Conservation (phyloP, 2,888 invertebrate genomes). For the Protophormia terraenovae region DNA sequence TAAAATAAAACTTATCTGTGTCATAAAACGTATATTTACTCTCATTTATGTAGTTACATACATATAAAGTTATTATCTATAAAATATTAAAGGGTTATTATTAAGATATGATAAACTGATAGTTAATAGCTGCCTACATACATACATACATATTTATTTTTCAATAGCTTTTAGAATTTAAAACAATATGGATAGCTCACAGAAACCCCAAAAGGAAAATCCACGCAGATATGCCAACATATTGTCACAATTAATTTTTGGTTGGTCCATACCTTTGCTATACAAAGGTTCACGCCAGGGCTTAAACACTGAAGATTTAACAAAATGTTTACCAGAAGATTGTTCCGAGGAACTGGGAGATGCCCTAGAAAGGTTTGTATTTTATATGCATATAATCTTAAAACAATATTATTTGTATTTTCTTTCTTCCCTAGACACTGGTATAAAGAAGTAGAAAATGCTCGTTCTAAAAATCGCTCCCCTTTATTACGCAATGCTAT, state of each 20-base stretch:
- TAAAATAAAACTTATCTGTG: constrained; percentile 9
- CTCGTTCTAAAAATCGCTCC: constrained; percentile 83
- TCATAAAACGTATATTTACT: constrained; percentile 3
- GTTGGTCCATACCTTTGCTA: constrained; percentile 79
- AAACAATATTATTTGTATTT: not conserved
- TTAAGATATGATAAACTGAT: not conserved
- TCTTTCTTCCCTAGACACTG: constrained; percentile 83
- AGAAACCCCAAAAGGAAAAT: constrained; percentile 79
- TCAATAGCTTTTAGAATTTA: constrained; percentile 15
- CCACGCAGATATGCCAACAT: constrained; percentile 78
- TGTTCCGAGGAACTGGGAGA: constrained; percentile 79
- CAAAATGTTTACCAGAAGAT: constrained; percentile 85
- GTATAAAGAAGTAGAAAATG: constrained; percentile 84
- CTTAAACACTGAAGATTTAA: constrained; percentile 86
- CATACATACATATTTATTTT: not conserved
- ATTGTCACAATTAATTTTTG: constrained; percentile 79
- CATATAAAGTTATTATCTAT: not conserved
- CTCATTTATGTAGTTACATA: constrained; percentile 21
- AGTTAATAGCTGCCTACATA: not conserved
- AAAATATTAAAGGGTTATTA: not conserved
- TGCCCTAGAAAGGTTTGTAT: constrained; percentile 78
- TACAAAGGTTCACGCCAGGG: constrained; percentile 78
- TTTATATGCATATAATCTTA: not conserved
- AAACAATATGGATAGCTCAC: constrained; percentile 78
- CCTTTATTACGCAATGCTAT: constrained; percentile 86